phyloP scores from a whole-genome alignment of 2,797 vertebrate species.

The Tapera naevia region DNA sequence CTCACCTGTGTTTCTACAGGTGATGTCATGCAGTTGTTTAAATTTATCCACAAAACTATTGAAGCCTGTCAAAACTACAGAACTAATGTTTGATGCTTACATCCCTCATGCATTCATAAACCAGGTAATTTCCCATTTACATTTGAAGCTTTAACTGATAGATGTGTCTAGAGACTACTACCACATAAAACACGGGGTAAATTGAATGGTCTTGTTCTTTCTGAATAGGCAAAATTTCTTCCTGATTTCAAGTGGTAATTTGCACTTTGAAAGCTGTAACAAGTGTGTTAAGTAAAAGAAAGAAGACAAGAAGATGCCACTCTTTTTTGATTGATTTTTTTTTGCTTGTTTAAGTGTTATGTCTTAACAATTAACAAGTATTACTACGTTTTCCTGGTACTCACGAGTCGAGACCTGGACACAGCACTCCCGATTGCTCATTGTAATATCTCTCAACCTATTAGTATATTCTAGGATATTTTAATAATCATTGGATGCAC shows the following conservation, averaged over 20 bases:
- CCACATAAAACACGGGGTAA: not conserved
- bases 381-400: not conserved
- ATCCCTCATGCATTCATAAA: not conserved
- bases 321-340: not conserved
- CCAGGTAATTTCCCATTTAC: not conserved
- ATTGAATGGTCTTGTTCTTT: not conserved
- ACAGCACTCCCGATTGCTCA: not conserved
- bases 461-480: not conserved
- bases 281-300: not conserved
- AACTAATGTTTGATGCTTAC: not conserved
- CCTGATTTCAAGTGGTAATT: not conserved
- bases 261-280: not conserved
- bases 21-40: not conserved
- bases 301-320: not conserved
- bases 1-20: not conserved
- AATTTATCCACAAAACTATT: not conserved
- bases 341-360: not conserved
- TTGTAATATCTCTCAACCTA: not conserved
- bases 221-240: not conserved
- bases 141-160: not conserved
- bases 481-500: not conserved
- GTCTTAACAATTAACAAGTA: not conserved
- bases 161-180: not conserved
- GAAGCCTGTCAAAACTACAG: not conserved
- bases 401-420: not conserved